phyloP scores from a whole-genome alignment of 2,113 vertebrate genomes.

The Thomomys bottae region DNA sequence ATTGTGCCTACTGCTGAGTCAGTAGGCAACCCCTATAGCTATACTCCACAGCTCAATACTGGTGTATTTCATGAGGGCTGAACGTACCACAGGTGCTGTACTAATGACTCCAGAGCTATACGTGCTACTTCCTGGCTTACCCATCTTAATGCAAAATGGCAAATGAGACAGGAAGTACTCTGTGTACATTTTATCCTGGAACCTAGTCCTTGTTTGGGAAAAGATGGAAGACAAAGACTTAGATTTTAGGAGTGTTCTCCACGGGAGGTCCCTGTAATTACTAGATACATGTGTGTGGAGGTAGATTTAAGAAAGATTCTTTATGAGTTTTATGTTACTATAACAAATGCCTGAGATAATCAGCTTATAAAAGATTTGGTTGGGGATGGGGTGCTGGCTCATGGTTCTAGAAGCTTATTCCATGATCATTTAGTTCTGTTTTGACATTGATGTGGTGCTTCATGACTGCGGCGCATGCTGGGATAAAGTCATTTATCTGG shows the following conservation, averaged over 20 bases:
- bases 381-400: neutral
- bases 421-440: neutral
- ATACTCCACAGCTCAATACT: too few relatives aligned
- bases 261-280: neutral
- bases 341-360: neutral
- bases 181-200: neutral
- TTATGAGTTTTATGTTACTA: neutral
- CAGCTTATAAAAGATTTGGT: neutral
- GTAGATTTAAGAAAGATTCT: neutral
- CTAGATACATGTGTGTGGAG: neutral
- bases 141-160: neutral
- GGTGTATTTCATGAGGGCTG: neutral
- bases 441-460: neutral
- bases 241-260: neutral
- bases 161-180: neutral
- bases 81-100: neutral
- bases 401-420: neutral
- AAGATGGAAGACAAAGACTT: neutral
- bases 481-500: neutral
- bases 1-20: neutral
- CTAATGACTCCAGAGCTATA: neutral
- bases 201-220: neutral
- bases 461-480: fast-evolving
- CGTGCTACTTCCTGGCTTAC: too few relatives aligned
- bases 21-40: neutral